These are phyloP conservation scores for Varecia variegata DNA, from an alignment of 2,797 vertebrate species.

Conservation along the genomic window DNA sequence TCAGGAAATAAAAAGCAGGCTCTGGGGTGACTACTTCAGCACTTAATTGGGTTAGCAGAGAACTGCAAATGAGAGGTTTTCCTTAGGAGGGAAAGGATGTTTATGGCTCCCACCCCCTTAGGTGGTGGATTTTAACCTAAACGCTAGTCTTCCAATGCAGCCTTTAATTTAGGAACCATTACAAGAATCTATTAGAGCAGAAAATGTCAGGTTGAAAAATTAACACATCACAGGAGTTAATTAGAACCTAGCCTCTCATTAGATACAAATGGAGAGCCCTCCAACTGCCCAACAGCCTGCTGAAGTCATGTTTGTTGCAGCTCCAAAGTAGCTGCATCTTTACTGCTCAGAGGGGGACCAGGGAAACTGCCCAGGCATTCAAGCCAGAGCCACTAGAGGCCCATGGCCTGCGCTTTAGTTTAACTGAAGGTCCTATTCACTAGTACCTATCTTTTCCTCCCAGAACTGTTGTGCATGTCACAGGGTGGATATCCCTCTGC, in stretches of 20 bases:
- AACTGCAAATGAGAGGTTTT: conserved; percentile 71
- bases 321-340: background rate
- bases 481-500: background rate
- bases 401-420: background rate
- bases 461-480: background rate
- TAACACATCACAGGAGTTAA: conserved; percentile 60
- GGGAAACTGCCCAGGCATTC: background rate
- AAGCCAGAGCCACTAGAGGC: background rate
- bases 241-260: conserved; percentile 51
- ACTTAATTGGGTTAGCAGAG: conserved; percentile 72
- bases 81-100: conserved; percentile 66
- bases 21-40: conserved; percentile 65
- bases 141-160: conserved; percentile 38
- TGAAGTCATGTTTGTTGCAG: background rate
- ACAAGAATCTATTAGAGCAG: conserved; percentile 65
- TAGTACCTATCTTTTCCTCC: background rate
- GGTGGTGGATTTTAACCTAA: conserved; percentile 69
- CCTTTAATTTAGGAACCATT: conserved; percentile 68
- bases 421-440: background rate
- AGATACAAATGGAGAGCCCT: conserved; percentile 28
- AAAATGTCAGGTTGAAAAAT: conserved; percentile 73
- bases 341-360: background rate
- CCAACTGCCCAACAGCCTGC: background rate
- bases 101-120: conserved; percentile 47
- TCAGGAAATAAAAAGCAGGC: conserved; percentile 65